Evolutionary conservation across 2,888 invertebrate genomes (phyloP), one percentile per base, ranked within the genome.

Genomic region (Hirudinaria manillensis): DNA sequence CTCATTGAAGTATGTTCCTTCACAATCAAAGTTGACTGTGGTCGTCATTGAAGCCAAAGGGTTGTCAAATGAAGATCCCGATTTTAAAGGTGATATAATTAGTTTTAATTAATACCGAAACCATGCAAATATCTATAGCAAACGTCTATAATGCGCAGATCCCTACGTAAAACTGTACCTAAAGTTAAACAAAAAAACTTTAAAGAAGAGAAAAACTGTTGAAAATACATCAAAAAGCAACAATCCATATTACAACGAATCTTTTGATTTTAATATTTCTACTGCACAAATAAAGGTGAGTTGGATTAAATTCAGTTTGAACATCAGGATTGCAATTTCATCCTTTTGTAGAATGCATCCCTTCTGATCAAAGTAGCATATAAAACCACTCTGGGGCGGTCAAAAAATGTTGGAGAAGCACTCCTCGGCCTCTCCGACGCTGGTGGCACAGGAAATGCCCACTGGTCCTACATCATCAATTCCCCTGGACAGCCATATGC

Each of bases 171-270:
- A 73, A 24, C 34, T 73, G 1, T 73, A 73, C 24, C 7, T 73
- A 36, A 36, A 24, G 34, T 19, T 73, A 24, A 36, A 73, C 27
- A 61, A 73, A 24, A 65, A 73, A 73, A 34, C 61, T n/a, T 19
- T 73, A n/a, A 73, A 73, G n/a, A 73, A 73, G 65, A 73, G 38
- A n/a, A 73, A 73, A 29, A 73, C 73, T 13, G 32, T 29, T n/a
- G 61, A 36, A 21, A 73, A 29, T 32, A 34, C 45, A 7, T 27
- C 56, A 24, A 24, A n/a, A 29, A 61, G 55, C 27, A 61, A 61
- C 36, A 73, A 73, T 24, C 73, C 73, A 32, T 73, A 73, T 61
- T 73, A 53, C 38, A 73, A 73, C 36, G 73, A 73, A 55, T 61
- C 73, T 55, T 73, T 73, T 55, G 56, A 73, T 24, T 73, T 73